A percentile compares a stretch with the other conserved stretches of the same genome.
These are phyloP conservation scores for Morpho achilles DNA, from an alignment of 2,888 invertebrate genomes.

Conservation along the genomic window DNA sequence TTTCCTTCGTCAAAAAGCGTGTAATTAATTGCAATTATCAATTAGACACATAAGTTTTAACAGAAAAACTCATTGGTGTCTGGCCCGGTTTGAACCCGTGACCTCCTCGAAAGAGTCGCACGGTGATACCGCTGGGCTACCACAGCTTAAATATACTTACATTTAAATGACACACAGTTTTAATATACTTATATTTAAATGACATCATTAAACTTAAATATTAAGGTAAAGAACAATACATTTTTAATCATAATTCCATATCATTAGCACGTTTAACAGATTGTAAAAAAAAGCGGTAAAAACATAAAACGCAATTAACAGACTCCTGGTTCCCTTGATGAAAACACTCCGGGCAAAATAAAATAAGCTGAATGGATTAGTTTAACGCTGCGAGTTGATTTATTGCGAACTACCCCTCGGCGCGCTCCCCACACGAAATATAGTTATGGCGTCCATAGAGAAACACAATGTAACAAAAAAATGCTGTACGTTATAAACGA, in stretches of 20 bases:
- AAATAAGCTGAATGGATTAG: conserved; percentile 50
- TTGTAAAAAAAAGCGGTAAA: conserved; percentile 8
- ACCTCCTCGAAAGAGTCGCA: too few relatives aligned
- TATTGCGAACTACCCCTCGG: conserved; percentile 29
- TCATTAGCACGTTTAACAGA: conserved; percentile 14
- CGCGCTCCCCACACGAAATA: not conserved
- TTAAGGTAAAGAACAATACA: too few relatives aligned
- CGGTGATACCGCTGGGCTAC: too few relatives aligned
- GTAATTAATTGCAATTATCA: too few relatives aligned
- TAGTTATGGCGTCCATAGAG: conserved; percentile 2
- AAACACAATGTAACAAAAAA: conserved; percentile 1
- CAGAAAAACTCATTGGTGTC: too few relatives aligned
- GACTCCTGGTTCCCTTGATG: conserved; percentile 34
- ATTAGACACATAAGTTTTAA: too few relatives aligned
- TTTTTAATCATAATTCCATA: not conserved
- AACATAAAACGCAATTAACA: conserved; percentile 24
- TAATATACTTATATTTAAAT: too few relatives aligned
- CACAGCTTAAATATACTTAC: too few relatives aligned
- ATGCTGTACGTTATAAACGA: not conserved
- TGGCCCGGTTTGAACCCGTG: too few relatives aligned
- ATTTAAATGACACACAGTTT: too few relatives aligned
- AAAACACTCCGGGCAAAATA: conserved; percentile 40
- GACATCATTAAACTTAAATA: too few relatives aligned
- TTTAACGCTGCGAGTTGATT: conserved; percentile 40
- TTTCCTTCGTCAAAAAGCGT: too few relatives aligned